Evolutionary conservation across 2,113 vertebrate species (phyloP), one percentile per base, ranked within the genome.

Genomic region (Monopterus albus): DNA sequence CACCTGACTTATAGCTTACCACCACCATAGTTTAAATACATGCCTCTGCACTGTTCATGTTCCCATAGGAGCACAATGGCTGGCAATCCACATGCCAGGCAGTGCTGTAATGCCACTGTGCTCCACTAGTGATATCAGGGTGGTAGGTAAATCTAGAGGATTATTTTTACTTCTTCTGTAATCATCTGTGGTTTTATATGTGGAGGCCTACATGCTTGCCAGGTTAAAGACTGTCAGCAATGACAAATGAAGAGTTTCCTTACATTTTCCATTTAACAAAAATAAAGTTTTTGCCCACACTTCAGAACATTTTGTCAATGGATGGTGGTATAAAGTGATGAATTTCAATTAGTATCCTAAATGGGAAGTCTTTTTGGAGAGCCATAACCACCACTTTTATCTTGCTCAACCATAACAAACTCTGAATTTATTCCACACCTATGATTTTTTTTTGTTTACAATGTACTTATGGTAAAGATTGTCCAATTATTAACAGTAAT

Each of bases 1-100:
- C 85, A 87, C 85, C 85, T 87, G 83, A 89, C 89, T 39, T 81
- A 82, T 84, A 84, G 78, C 67, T 90, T 84, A 79, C 61, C 75
- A 62, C 62, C 72, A 47, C 55, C 60, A 62, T 63, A 81, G 65
- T 67, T 83, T 79, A 33, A 70, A 70, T 70, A 57, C 80, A 82
- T 86, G 78, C 55, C 79, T 78, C 67, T 60, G 63, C 61, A 72
- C 72, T 82, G 77, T 79, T 68, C 80, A 84, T 72, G 66, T 52
- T 86, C 73, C 63, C 60, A 72, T 33, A 57, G 75, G 65, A 86
- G 82, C 79, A 88, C 85, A 85, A 86, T 86, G 76, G 51, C 72
- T 66, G 81, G 72, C 63, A 52, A 62, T 65, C 71, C 79, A 51
- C 81, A 91, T 87, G 62, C 81, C 79, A 40, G 26, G 38, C 73